Evolutionary conservation across 2,797 vertebrate species (phyloP), one percentile per base, ranked within the genome.

Genomic region (Lepus oiostolus): DNA sequence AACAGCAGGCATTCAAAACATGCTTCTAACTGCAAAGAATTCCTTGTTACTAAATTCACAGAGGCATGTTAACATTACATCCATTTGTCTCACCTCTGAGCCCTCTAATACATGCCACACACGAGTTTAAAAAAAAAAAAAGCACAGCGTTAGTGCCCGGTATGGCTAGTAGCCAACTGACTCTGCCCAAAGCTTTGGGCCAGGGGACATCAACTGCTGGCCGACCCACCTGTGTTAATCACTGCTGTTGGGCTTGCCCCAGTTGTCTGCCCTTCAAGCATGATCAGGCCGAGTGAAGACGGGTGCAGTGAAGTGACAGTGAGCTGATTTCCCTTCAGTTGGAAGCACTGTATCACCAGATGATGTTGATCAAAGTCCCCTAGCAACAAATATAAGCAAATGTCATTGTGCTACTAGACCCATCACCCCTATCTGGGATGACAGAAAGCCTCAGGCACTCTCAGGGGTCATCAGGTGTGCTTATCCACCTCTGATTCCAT

Each of bases 301-400:
- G 70, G 26, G 35, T 17, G 8, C 70, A 17, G 11, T 58, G 38
- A 17, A 28, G 28, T 21, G 30, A 10, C 17, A 32, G 11, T 4
- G 4, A 84, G 47, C 35, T 84, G 22, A 87, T 50, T 85, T 74
- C 52, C 38, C 17, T 62, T 92, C 84, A 79, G 16, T 50, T 22
- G 38, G 32, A 85, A 84, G 42, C 16, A 58, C 22, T 60, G n/a
- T 74, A 85, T 50, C 52, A 82, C 82, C 19, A 76, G 17, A 21
- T 30, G 7, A 85, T 47, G 54, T 16, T 58, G 19, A 42, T 42
- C 65, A 70, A 58, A 93, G 62, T 38, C 14, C 50, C 85, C 80
- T 84, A 42, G 28, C 47, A 79, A 82, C 42, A 88, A 88, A 92
- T 24, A 26, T 58, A 93, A 86, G 79, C 28, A 77, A 91, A 42